Base-by-base conservation (phyloP, 2,113 vertebrate genomes). In the Tonatia bakeri region DNA sequence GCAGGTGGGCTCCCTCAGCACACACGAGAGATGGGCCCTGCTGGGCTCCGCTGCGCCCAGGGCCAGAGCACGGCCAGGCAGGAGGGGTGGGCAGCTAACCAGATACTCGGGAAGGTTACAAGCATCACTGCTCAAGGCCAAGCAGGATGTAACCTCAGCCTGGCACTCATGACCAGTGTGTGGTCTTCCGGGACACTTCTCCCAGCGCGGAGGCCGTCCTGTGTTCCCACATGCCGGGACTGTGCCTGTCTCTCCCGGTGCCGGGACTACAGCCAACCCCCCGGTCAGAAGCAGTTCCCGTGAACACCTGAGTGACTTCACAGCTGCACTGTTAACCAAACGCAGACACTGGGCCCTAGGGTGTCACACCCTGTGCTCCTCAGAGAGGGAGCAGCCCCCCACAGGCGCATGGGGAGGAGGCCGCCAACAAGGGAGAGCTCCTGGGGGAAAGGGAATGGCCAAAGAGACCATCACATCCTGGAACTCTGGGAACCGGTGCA, bases 161-260 rank as follows among this genome's bases (percentile, higher is more conserved):
- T 7, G 33, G 24, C 2, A 1, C 38, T 76, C 0, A 0, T 19
- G 40, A 67, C 28, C 2, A 40, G n/a, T 2, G 56, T 3, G 3
- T 14, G n/a, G n/a, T 72, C 94, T 50, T 28, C 64, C 33, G 1
- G 4, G 14, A n/a, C 52, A 20, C 82, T 40, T 9, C n/a, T 20
- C 72, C 45, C 9, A 0, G 65, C 24, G 38, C 14, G 1, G 56
- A 0, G 56, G 56, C 33, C 40, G n/a, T 16, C 16, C n/a, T 40
- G 67, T 65, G 52, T 28, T 26, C 7, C 50, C 28, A 17, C 1
- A 1, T 1, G 15, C 33, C 8, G 31, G 15, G 45, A 16, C 45
- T 10, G 9, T 3, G 19, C 56, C 67, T 6, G 15, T 43, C 61
- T 79, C 59, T 22, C 45, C 36, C 15, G 0, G 1, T 3, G 6